Conservation (phyloP, 1,140 invertebrate genomes). For the Aphis gossypii region DNA sequence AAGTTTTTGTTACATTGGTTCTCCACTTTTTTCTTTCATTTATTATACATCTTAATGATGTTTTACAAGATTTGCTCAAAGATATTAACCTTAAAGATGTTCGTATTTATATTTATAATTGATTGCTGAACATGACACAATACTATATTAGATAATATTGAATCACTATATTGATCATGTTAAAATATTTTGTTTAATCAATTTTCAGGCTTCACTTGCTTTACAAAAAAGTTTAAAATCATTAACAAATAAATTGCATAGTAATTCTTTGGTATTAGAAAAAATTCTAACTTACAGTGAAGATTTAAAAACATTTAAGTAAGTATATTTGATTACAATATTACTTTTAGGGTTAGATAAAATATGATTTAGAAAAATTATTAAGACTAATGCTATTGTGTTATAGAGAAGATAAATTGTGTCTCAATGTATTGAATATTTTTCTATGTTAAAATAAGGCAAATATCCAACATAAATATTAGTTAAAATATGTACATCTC, state of each 20-base stretch:
- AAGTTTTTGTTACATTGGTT: slow-evolving; percentile 22
- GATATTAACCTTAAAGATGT: slow-evolving; percentile 14
- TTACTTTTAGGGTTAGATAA: neutral
- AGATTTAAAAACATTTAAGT: slow-evolving; percentile 32
- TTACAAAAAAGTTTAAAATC: slow-evolving; percentile 20
- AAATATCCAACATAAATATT: neutral
- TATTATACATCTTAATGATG: slow-evolving; percentile 20
- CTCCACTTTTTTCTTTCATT: slow-evolving; percentile 14
- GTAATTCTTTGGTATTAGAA: slow-evolving; percentile 2
- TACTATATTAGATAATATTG: neutral
- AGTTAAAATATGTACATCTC: neutral
- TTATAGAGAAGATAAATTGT: neutral
- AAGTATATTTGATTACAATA: neutral
- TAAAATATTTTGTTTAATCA: neutral
- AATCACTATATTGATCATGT: neutral
- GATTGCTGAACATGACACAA: neutral
- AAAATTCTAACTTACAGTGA: slow-evolving; percentile 19
- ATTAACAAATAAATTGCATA: neutral
- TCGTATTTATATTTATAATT: slow-evolving; percentile 11
- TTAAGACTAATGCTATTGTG: too few relatives aligned
- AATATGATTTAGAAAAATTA: neutral
- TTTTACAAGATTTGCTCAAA: slow-evolving; percentile 30
- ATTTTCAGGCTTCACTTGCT: neutral
- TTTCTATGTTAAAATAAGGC: neutral
- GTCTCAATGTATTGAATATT: neutral